Evolutionary conservation across 2,888 invertebrate species (phyloP), one percentile per base, ranked within the genome.

Genomic region (Sabellastarte sp.): DNA sequence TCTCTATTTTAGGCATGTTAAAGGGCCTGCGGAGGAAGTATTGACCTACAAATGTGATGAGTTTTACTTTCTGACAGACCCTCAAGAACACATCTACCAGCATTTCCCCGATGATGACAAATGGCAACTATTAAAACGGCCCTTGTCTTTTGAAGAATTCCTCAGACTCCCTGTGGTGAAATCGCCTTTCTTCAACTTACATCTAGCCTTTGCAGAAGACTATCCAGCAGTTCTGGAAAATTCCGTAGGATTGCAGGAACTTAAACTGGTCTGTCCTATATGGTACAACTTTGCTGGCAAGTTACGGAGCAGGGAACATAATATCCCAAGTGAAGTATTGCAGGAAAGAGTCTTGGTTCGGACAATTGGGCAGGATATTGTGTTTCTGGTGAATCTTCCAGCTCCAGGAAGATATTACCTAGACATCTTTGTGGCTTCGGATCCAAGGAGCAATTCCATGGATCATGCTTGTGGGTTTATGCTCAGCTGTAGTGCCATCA

Each of bases 1-100:
- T n/a, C 5, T 15, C 31, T 20, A 76, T 63, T 72, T 73, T 32
- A 32, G 98, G 60, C 98, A 81, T 65, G 71, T 69, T 31, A 69
- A 68, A 52, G 64, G 66, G 28, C 59, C 68, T 26, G 31, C 56
- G 2, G 71, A 68, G 55, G 64, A 63, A 24, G 60, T 51, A 26
- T 56, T 66, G 58, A 73, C 73, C n/a, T 73, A 73, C 66, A 68
- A 72, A 52, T 80, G 80, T 69, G 84, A 84, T 64, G 84, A 84
- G 70, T 84, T 83, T 65, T 82, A 83, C 69, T 83, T 83, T 64
- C 74, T 81, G 58, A 83, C 83, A 0, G 81, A 82, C 63, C 83
- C 83, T 1, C 80, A 81, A 63, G 79, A 82, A 41, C 82, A 82
- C 65, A 82, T 83, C 60, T 80, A 79, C 62, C 81, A 82, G 65